phyloP scores from a whole-genome alignment of 2,113 vertebrate genomes.

The Poeciliopsis retropinna region DNA sequence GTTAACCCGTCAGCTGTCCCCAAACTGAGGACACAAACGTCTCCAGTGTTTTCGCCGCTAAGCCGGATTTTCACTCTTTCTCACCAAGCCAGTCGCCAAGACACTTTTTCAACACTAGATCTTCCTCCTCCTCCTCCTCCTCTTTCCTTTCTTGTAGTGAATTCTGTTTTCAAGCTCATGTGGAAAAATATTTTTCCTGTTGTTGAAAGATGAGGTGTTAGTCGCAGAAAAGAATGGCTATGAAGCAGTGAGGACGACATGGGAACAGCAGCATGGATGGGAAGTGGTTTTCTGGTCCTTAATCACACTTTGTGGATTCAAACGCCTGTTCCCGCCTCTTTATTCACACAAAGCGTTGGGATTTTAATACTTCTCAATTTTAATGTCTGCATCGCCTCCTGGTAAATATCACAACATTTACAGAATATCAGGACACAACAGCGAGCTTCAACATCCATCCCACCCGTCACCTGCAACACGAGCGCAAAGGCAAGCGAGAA shows the following conservation, averaged over 20 bases:
- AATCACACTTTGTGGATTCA: neutral
- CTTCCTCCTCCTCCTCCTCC: neutral
- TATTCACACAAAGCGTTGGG: neutral
- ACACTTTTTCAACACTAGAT: constrained; percentile 26
- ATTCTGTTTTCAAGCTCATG: neutral
- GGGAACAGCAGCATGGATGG: neutral
- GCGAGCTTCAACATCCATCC: neutral
- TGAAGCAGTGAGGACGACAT: neutral
- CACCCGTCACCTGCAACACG: neutral
- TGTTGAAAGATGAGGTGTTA: neutral
- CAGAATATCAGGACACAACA: neutral
- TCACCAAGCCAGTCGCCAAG: constrained; percentile 47
- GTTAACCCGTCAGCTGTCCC: constrained; percentile 78
- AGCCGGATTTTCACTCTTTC: constrained; percentile 67
- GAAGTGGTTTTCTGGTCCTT: neutral
- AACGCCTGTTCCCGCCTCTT: constrained; percentile 1
- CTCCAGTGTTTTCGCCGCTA: constrained; percentile 53
- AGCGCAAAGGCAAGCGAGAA: neutral
- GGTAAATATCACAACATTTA: neutral
- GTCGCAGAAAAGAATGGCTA: neutral
- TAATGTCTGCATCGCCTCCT: neutral
- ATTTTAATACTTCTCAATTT: neutral
- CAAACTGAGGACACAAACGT: constrained; percentile 63
- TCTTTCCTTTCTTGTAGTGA: constrained; percentile 7
- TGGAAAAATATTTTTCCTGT: neutral